A percentile compares a stretch with the other conserved stretches of the same genome.
These are phyloP conservation scores for Artemia sinica DNA, from an alignment of 2,888 invertebrate genomes.

Conservation along the genomic window DNA sequence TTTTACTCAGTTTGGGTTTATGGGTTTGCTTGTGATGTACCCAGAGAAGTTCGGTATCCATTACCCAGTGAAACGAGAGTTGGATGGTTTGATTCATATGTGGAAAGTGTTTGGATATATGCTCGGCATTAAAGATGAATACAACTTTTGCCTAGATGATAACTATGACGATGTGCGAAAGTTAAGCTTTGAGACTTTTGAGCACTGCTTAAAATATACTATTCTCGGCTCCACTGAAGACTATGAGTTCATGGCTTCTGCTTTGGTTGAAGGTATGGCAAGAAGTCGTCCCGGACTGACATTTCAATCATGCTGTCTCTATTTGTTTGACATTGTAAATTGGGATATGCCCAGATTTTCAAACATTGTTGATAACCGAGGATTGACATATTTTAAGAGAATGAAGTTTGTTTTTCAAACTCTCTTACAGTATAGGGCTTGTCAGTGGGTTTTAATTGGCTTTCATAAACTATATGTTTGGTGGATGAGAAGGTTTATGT, in stretches of 20 bases:
- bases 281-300: constrained; percentile 29
- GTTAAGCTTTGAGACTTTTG: constrained; percentile 29
- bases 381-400: neutral
- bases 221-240: constrained; percentile 29
- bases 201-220: constrained; percentile 31
- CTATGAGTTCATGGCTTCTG: constrained; percentile 34
- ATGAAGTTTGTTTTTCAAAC: constrained; percentile 13
- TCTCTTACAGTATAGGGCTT: neutral
- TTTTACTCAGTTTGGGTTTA: constrained; percentile 38
- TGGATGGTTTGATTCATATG: constrained; percentile 58
- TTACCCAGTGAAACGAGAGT: constrained; percentile 42
- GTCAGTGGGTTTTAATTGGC: neutral
- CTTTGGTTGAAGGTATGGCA: constrained; percentile 30
- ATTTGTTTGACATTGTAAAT: constrained; percentile 19
- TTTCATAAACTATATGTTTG: constrained; percentile 6
- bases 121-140: constrained; percentile 65
- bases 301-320: constrained; percentile 29
- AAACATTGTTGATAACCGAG: neutral
- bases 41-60: constrained; percentile 46
- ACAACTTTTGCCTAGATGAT: constrained; percentile 32
- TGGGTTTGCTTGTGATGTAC: constrained; percentile 35
- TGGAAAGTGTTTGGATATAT: constrained; percentile 66
- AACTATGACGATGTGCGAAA: constrained; percentile 29
- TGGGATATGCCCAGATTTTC: constrained; percentile 11
- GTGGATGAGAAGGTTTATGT: constrained; percentile 4